A percentile compares a stretch with the other conserved stretches of the same genome.
phyloP scores from a whole-genome alignment of 1,140 invertebrate species.

The Linepithema humile region DNA sequence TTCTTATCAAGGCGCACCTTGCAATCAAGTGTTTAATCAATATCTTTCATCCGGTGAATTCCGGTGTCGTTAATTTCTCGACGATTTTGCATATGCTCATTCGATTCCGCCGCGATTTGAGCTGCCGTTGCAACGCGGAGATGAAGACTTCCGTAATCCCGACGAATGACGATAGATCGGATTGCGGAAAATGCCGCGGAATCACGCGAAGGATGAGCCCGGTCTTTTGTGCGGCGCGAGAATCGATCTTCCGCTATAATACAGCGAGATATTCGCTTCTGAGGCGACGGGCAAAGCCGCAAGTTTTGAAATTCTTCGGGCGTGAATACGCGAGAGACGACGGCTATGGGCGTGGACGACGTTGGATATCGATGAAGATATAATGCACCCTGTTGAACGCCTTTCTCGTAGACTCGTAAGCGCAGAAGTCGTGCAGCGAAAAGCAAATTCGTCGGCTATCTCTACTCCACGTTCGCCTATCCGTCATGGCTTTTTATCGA shows the following conservation, averaged over 20 bases:
- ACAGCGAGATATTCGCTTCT: conserved; percentile 47
- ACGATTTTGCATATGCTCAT: neutral
- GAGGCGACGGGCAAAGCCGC: conserved; percentile 40
- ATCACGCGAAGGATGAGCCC: conserved; percentile 37
- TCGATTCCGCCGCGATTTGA: neutral
- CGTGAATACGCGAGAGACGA: conserved; percentile 8
- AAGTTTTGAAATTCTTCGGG: conserved; percentile 64
- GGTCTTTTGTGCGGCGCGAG: conserved; percentile 50
- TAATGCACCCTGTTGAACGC: conserved; percentile 62
- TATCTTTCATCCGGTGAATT: neutral
- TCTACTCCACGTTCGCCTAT: neutral
- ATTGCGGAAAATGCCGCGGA: conserved; percentile 59
- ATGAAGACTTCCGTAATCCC: conserved; percentile 52
- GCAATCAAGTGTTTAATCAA: neutral
- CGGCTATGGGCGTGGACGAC: conserved; percentile 21
- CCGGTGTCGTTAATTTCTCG: neutral
- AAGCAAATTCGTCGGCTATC: conserved; percentile 16
- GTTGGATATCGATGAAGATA: conserved; percentile 62
- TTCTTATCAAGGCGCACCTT: neutral
- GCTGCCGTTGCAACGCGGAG: neutral
- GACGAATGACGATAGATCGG: conserved; percentile 62
- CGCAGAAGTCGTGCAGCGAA: conserved; percentile 36
- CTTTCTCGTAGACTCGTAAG: conserved; percentile 4
- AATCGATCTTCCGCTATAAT: conserved; percentile 62
- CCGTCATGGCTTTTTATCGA: conserved; percentile 14